Conservation (phyloP, 1,140 invertebrate genomes). For the Trissolcus basalis region DNA sequence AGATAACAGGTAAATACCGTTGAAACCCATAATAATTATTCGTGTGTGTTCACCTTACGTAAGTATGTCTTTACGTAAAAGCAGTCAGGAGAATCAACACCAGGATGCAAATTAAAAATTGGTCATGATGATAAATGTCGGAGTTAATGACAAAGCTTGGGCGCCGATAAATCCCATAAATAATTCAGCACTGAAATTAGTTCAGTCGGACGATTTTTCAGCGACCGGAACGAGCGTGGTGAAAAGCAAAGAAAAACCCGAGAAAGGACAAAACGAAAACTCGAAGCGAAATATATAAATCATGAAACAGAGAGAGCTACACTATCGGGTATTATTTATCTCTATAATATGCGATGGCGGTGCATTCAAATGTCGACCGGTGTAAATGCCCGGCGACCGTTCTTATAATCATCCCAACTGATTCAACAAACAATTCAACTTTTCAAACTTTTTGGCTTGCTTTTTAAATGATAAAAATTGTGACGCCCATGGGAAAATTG, state of each 20-base stretch:
- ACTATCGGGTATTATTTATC: slow-evolving; percentile 45
- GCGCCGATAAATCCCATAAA: too few relatives aligned
- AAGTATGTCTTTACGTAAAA: too few relatives aligned
- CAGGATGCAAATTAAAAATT: too few relatives aligned
- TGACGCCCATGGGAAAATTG: slow-evolving; percentile 28
- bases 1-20: too few relatives aligned
- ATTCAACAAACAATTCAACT: slow-evolving; percentile 15
- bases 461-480: too few relatives aligned
- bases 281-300: slow-evolving; percentile 31
- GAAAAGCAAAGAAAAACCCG: slow-evolving; percentile 31
- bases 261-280: slow-evolving; percentile 7
- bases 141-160: slow-evolving; percentile 12
- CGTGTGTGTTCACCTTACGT: too few relatives aligned
- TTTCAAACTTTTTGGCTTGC: too few relatives aligned
- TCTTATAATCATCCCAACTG: background rate
- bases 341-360: slow-evolving; percentile 36
- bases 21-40: too few relatives aligned
- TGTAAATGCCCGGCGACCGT: slow-evolving; percentile 31
- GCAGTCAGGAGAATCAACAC: too few relatives aligned
- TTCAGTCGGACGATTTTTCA: slow-evolving; percentile 10
- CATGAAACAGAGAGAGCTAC: slow-evolving; percentile 36
- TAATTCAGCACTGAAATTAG: background rate
- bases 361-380: slow-evolving; percentile 53
- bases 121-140: slow-evolving; percentile 10
- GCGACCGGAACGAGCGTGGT: background rate